Evolutionary conservation across 2,888 invertebrate genomes (phyloP), one percentile per base, ranked within the genome.

Genomic region (Amitus sp.): DNA sequence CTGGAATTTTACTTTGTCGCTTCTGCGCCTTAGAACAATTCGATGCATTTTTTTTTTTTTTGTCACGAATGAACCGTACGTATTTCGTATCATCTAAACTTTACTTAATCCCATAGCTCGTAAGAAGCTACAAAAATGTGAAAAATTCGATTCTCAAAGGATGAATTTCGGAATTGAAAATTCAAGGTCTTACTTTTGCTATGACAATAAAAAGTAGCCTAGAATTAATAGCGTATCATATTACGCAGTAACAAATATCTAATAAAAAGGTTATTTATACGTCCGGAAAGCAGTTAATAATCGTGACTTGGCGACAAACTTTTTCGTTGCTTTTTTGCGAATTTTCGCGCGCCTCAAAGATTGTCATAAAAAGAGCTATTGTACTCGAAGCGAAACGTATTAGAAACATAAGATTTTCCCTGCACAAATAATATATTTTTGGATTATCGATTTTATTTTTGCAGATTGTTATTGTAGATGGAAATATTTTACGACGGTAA

Each of bases 361-460:
- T 23, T 5, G 3, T 33, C 3, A n/a, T 33, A 12, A 9, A n/a
- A 9, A 3, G 33, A 33, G 33, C 33, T 6, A 33, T 33, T 33
- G 33, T 33, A 33, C 12, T 33, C n/a, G 2, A 33, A 10, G 12
- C 33, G 33, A 9, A 33, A 33, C n/a, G 33, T 33, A 33, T 33
- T 33, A 27, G 9, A 30, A 30, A 30, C 6, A n/a, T n/a, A 30
- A 30, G 3, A 10, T 27, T 30, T 30, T 30, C 30, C 30, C 30
- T 30, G 10, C 37, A 37, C 37, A 37, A 37, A 37, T 37, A 37
- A 37, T 37, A 37, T 37, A 37, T 37, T 37, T 37, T 37, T 37
- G 37, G 37, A 37, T 15, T 37, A 37, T 13, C 19, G 20, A 15
- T 5, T 43, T 23, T 43, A 43, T 43, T 43, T 43, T 43, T 43